phyloP scores from a whole-genome alignment of 2,888 invertebrate species.

The Epiblema foenella region DNA sequence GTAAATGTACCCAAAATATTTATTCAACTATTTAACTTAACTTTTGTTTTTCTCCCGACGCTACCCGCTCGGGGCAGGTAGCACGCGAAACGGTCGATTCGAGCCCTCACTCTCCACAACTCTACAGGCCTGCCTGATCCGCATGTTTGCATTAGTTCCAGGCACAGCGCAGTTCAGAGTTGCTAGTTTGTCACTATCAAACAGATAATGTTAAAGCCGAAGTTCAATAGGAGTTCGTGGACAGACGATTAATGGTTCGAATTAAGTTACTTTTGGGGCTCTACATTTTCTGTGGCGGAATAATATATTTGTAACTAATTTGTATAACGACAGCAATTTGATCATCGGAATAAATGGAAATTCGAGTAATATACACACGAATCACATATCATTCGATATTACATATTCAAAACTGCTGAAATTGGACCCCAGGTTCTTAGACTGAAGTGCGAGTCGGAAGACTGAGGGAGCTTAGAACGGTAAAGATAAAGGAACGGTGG shows the following conservation, averaged over 20 bases:
- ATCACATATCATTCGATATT: too few relatives aligned
- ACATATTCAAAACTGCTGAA: too few relatives aligned
- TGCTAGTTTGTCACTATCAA: constrained; percentile 35
- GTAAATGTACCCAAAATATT: too few relatives aligned
- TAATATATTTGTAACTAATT: too few relatives aligned
- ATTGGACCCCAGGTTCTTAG: too few relatives aligned
- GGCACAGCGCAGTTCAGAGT: constrained; percentile 58
- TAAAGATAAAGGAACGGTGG: too few relatives aligned
- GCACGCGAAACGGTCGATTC: constrained; percentile 74
- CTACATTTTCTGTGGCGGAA: not conserved
- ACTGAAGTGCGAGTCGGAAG: not conserved
- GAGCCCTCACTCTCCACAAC: constrained; percentile 51
- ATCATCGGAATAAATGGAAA: too few relatives aligned
- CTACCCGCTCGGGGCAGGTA: constrained; percentile 57
- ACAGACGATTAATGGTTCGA: not conserved
- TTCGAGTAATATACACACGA: too few relatives aligned
- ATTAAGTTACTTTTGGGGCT: not conserved
- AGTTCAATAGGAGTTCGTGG: not conserved
- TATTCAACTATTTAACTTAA: not conserved
- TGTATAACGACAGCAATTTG: too few relatives aligned
- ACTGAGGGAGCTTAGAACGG: not conserved
- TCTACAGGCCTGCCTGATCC: constrained; percentile 30
- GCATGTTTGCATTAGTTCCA: constrained; percentile 53
- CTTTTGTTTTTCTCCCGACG: constrained; percentile 51
- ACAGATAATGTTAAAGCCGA: not conserved